Percentiles rank a stretch among this genome's conserved stretches.
These are phyloP conservation scores for Mycteria americana DNA, from an alignment of 2,797 vertebrate genomes.

Conservation along the genomic window DNA sequence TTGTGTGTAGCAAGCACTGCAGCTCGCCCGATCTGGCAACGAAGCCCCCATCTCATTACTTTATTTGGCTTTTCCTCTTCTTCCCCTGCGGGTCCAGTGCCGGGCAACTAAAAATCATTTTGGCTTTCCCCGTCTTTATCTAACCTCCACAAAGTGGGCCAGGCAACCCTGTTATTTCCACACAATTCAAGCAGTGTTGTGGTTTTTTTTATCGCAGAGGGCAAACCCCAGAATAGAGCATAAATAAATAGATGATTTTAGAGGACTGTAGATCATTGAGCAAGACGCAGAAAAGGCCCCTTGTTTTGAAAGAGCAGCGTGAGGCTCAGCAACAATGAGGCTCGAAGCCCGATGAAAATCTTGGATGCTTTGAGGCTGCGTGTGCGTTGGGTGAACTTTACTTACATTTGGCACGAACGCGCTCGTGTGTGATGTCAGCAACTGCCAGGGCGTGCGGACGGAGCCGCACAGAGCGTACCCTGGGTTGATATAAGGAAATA, in stretches of 20 bases:
- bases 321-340: slow-evolving; percentile 67
- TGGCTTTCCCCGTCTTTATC: slow-evolving; percentile 23
- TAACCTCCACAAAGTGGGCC: slow-evolving; percentile 10
- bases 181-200: slow-evolving; percentile 41
- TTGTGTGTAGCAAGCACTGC: background rate
- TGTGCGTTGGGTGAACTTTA: slow-evolving; percentile 65
- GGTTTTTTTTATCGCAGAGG: slow-evolving; percentile 36
- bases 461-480: slow-evolving; percentile 46
- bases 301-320: slow-evolving; percentile 70
- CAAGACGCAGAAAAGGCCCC: slow-evolving; percentile 69
- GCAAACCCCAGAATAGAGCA: slow-evolving; percentile 64
- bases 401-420: slow-evolving; percentile 59
- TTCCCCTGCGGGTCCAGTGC: background rate
- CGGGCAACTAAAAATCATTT: slow-evolving; percentile 28
- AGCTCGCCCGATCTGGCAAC: background rate
- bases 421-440: slow-evolving; percentile 40
- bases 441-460: slow-evolving; percentile 28
- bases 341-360: slow-evolving; percentile 56
- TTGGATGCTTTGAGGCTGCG: slow-evolving; percentile 56
- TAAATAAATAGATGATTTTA: slow-evolving; percentile 74
- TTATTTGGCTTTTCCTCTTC: slow-evolving; percentile 10
- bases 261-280: slow-evolving; percentile 76
- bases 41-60: background rate
- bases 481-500: slow-evolving; percentile 15
- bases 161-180: slow-evolving; percentile 28